These are phyloP conservation scores for Salvelinus namaycush DNA, from an alignment of 2,113 vertebrate genomes.

Conservation along the genomic window DNA sequence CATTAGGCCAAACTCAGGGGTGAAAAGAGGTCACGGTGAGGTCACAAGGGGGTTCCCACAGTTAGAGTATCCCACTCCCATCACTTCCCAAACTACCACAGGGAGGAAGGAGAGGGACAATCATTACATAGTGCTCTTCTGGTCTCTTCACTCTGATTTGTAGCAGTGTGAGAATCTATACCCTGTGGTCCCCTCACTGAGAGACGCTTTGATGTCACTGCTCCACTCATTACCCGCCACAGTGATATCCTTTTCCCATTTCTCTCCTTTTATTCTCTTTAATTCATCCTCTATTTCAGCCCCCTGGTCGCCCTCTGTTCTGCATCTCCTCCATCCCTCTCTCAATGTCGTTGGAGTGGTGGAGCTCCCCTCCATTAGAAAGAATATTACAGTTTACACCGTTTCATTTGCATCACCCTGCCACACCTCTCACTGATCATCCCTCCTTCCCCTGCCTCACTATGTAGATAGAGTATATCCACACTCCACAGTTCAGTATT, in stretches of 20 bases:
- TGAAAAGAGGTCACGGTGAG: slow-evolving; percentile 40
- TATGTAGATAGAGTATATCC: too few species aligned
- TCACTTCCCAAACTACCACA: slow-evolving; percentile 35
- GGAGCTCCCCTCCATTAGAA: slow-evolving; percentile 41
- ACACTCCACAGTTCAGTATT: too few species aligned
- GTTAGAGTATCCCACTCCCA: slow-evolving; percentile 26
- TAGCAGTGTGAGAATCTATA: slow-evolving; percentile 57
- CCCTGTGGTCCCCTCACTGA: slow-evolving; percentile 45
- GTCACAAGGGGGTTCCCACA: slow-evolving; percentile 54
- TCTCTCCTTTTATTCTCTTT: slow-evolving; percentile 68
- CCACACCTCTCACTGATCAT: too few species aligned
- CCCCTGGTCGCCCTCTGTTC: slow-evolving; percentile 33
- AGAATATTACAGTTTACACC: slow-evolving; percentile 18
- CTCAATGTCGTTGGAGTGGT: slow-evolving; percentile 56
- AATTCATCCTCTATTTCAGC: slow-evolving; percentile 63
- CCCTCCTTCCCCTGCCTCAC: too few species aligned
- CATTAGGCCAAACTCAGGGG: slow-evolving; percentile 34
- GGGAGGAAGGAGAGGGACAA: slow-evolving; percentile 60
- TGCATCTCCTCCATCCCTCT: slow-evolving; percentile 55
- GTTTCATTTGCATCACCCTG: background rate
- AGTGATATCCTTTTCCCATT: slow-evolving; percentile 68
- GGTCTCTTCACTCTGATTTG: slow-evolving; percentile 46
- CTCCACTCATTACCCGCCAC: slow-evolving; percentile 65
- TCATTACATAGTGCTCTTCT: slow-evolving; percentile 56
- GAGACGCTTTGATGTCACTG: slow-evolving; percentile 59